phyloP scores from a whole-genome alignment of 2,797 vertebrate genomes.

The Phrynocephalus guinanensis region DNA sequence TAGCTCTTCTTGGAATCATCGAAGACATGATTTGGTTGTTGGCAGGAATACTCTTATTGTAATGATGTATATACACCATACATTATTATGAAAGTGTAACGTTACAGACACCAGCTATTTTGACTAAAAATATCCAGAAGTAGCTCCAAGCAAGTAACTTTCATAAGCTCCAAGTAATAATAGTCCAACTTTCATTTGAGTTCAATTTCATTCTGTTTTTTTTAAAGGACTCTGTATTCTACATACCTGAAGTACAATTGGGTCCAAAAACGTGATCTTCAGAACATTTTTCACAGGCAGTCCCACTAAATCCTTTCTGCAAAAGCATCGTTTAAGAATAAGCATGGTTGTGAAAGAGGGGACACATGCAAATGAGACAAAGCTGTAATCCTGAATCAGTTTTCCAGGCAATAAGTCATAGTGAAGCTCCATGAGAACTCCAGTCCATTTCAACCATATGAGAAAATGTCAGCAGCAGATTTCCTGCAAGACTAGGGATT shows the following conservation, averaged over 20 bases:
- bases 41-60: not conserved
- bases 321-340: constrained; percentile 44
- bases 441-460: not conserved
- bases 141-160: no score
- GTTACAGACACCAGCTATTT: no score
- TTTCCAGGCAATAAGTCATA: not conserved
- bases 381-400: not conserved
- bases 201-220: not conserved
- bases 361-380: constrained; percentile 9
- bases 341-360: not conserved
- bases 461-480: no score
- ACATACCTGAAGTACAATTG: constrained; percentile 82
- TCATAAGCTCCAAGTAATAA: no score
- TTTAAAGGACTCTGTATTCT: not conserved
- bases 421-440: not conserved
- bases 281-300: constrained; percentile 86
- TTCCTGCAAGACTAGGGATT: not conserved
- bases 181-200: not conserved
- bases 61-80: not conserved
- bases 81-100: no score
- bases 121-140: no score
- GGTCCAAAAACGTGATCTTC: constrained; percentile 79
- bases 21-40: not conserved
- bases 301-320: constrained; percentile 83
- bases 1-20: no score